Base-by-base conservation (phyloP, 2,113 vertebrate species). In the Ictalurus punctatus region DNA sequence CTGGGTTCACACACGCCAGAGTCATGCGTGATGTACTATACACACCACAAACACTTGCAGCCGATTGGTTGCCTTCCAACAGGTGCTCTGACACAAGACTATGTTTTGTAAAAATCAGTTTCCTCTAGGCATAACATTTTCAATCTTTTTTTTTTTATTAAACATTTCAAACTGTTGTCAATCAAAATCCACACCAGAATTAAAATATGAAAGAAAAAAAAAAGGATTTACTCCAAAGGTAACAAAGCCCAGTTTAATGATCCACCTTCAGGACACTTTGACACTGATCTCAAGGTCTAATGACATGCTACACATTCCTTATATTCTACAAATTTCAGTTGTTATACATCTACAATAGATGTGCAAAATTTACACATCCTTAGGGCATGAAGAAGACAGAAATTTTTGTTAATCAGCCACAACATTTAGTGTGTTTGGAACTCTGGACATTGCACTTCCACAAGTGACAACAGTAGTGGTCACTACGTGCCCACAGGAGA, bases 261-360 rank as follows among this genome's bases (percentile, higher is more conserved):
- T 37, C 87, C 84, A 83, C 63, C 44, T 76, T 88, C 86, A 71
- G 34, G 84, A 73, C 37, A 67, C n/a, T 69, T 30, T 78, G 21
- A 40, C 14, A 54, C 48, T 59, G 4, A 23, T 54, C n/a, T 21
- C 40, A 54, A 48, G n/a, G 9, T 79, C 34, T 85, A 37, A 37
- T 76, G 23, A 27, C 27, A 40, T 14, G 80, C 40, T 27, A 44
- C 19, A 44, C 9, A 40, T 74, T 13, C 19, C 37, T 76, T 76
- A 21, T 16, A 52, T n/a, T 54, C 48, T 54, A 54, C 48, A 52
- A 34, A 79, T 80, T 79, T 10, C 16, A 73, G 6, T 37, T 56
- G 19, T 37, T 76, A 34, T 58, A 27, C 19, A 40, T 78, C 0
- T 61, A 80, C 27, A 30, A 6, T 25, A 73, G 30, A 59, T 48